Conservation (phyloP, 2,797 vertebrate genomes). For the Agapornis canus region DNA sequence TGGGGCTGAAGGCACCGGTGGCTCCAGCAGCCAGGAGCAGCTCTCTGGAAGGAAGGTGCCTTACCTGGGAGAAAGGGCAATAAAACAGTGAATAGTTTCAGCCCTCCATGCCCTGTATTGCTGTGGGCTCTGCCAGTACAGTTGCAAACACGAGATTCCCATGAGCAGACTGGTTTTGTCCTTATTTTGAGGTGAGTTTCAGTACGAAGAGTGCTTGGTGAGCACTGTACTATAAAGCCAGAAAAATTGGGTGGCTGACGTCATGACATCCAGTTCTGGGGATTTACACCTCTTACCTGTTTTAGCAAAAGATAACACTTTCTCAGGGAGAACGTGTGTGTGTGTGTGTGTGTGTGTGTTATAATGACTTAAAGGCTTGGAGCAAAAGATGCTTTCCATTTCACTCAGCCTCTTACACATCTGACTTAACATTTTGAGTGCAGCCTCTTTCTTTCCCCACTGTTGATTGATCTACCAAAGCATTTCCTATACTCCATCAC, state of each 20-base stretch:
- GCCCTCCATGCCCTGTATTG: accelerated
- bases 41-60: background rate
- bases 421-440: background rate
- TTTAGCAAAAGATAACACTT: slow-evolving; percentile 8
- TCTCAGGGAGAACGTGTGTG: background rate
- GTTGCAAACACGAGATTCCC: background rate
- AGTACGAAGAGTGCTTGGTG: background rate
- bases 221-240: background rate
- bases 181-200: background rate
- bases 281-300: background rate
- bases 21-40: background rate
- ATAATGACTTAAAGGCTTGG: background rate
- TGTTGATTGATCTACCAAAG: accelerated
- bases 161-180: background rate
- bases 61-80: background rate
- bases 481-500: accelerated
- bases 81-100: background rate
- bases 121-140: background rate
- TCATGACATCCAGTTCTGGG: background rate
- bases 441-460: background rate
- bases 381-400: background rate
- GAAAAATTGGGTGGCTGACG: background rate
- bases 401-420: background rate
- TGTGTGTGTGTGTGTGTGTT: no score
- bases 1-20: background rate